Conservation (phyloP, 2,113 vertebrate species). For the Cranoglanis bouderius region DNA sequence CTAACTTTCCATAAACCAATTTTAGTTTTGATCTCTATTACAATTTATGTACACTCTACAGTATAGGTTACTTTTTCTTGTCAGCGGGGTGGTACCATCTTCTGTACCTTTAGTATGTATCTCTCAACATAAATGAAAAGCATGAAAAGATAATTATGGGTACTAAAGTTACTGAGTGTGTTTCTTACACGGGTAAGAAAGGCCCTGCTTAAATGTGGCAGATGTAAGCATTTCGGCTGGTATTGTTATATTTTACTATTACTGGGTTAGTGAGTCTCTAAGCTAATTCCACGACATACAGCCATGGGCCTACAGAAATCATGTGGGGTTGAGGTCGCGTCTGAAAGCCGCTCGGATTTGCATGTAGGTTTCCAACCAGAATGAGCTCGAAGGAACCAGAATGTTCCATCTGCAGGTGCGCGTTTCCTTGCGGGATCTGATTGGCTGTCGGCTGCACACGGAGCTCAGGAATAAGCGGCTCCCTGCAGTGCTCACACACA, state of each 20-base stretch:
- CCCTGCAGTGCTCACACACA: constrained; percentile 7
- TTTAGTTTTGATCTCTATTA: not conserved
- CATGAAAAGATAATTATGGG: not conserved
- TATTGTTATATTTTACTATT: not conserved
- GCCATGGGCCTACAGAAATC: not conserved
- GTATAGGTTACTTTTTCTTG: not conserved
- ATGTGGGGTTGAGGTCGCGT: not conserved
- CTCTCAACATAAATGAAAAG: not conserved
- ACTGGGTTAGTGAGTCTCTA: not conserved
- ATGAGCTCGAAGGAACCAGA: constrained; percentile 56
- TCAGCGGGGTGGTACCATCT: not conserved
- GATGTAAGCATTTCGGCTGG: not conserved
- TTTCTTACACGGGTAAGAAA: not conserved
- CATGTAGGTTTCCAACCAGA: not conserved
- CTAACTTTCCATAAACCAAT: not conserved
- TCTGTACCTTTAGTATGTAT: not conserved
- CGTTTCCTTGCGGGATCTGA: constrained; percentile 33
- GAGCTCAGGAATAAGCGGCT: not conserved
- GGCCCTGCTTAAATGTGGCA: not conserved
- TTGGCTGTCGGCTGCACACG: constrained; percentile 52
- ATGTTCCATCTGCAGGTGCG: constrained; percentile 41
- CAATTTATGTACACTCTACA: not conserved
- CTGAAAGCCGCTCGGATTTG: not conserved
- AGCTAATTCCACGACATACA: not conserved
- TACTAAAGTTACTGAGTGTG: not conserved